Evolutionary conservation across 2,888 invertebrate genomes (phyloP).

Genomic region (Papilio protenor): DNA sequence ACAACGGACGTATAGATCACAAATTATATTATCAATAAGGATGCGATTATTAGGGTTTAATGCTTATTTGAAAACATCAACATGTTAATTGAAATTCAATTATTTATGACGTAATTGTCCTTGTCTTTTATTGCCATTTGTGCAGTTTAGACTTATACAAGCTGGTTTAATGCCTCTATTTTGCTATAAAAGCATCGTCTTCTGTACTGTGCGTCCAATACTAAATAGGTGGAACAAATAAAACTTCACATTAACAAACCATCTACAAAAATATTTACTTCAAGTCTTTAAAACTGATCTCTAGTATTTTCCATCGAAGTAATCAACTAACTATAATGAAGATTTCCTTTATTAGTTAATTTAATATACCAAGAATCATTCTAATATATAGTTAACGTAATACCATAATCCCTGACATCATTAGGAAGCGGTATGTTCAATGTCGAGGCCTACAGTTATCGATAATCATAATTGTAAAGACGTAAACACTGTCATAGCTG

Average conservation of each 20-base stretch:
- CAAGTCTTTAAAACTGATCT: not conserved
- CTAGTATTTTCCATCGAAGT: not conserved
- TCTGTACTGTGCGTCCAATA: not conserved
- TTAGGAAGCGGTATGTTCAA: not conserved
- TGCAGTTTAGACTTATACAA: not conserved
- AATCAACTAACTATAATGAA: not conserved
- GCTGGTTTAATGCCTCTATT: not conserved
- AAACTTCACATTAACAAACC: not conserved
- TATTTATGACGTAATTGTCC: not conserved
- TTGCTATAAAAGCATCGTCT: not conserved
- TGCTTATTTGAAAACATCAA: not conserved
- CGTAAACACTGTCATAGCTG: slow-evolving; percentile 38
- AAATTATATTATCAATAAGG: slow-evolving; percentile 7
- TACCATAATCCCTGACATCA: slow-evolving; percentile 15
- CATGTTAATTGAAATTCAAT: slow-evolving; percentile 2
- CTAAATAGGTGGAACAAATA: not conserved
- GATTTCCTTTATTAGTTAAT: not conserved
- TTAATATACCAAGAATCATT: slow-evolving; percentile 6
- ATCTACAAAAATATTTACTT: not conserved
- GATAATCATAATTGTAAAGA: slow-evolving; percentile 36
- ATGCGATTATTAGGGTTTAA: not conserved
- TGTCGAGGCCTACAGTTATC: slow-evolving; percentile 22
- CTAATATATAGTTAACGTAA: slow-evolving; percentile 5
- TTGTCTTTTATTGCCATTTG: not conserved
- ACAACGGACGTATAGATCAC: not conserved